These are phyloP conservation scores for Apocrypta bakeri DNA, from an alignment of 1,140 invertebrate species.

Conservation along the genomic window DNA sequence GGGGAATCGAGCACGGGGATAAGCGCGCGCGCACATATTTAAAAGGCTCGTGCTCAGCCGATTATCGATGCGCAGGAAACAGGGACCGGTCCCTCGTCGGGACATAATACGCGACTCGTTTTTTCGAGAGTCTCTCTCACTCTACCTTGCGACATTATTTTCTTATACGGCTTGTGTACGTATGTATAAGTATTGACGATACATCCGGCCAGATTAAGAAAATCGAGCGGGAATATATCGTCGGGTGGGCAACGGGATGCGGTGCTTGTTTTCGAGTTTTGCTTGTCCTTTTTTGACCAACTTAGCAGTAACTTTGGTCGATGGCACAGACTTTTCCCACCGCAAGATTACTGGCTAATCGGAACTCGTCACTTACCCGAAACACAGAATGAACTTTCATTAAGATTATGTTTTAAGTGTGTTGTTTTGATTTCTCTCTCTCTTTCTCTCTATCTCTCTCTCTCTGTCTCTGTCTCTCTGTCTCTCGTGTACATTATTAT, in stretches of 20 bases:
- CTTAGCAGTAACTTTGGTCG: constrained; percentile 29
- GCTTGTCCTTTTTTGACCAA: constrained; percentile 10
- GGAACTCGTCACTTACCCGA: constrained; percentile 61
- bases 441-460: not conserved
- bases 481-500: constrained; percentile 24
- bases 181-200: constrained; percentile 3
- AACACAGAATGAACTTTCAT: constrained; percentile 61
- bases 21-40: constrained; percentile 56
- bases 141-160: constrained; percentile 21
- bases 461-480: not conserved
- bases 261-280: constrained; percentile 19
- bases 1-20: constrained; percentile 60
- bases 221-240: constrained; percentile 42
- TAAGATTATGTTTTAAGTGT: constrained; percentile 43
- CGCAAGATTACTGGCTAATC: constrained; percentile 40
- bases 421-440: not conserved
- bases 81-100: not conserved
- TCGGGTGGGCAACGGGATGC: not conserved
- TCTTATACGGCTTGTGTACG: not conserved
- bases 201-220: constrained; percentile 48
- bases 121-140: constrained; percentile 6
- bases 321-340: not conserved
- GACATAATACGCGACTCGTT: constrained; percentile 33
- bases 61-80: constrained; percentile 42
- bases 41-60: constrained; percentile 40